phyloP scores from a whole-genome alignment of 2,888 invertebrate genomes.

The Eucera pruinosa region DNA sequence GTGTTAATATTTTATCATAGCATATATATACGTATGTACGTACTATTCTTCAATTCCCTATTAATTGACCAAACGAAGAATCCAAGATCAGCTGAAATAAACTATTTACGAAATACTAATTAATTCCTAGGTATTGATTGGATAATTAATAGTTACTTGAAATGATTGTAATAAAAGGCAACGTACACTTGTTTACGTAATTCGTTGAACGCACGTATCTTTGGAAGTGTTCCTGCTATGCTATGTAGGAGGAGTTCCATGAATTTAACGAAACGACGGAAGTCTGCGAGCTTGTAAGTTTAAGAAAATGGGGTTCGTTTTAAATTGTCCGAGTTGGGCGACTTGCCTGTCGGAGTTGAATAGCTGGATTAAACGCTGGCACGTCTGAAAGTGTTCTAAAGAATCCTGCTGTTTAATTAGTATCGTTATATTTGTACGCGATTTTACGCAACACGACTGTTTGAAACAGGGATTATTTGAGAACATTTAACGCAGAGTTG shows the following conservation, averaged over 20 bases:
- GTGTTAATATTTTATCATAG: too few species aligned
- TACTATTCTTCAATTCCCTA: too few species aligned
- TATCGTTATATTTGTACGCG: background rate
- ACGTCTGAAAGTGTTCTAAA: too few species aligned
- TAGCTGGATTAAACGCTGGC: background rate
- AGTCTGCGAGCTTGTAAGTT: background rate
- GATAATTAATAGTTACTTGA: too few species aligned
- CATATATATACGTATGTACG: too few species aligned
- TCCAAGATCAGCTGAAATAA: too few species aligned
- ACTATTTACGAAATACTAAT: too few species aligned
- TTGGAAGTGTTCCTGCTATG: background rate
- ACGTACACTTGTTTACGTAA: background rate
- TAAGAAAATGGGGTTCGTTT: slow-evolving; percentile 31
- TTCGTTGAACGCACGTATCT: background rate
- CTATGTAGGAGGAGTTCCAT: background rate
- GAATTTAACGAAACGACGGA: slow-evolving; percentile 12
- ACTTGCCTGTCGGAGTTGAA: slow-evolving; percentile 8
- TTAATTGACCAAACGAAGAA: too few species aligned
- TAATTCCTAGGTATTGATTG: too few species aligned
- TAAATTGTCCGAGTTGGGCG: slow-evolving; percentile 15
- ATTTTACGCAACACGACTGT: background rate
- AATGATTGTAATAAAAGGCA: background rate
- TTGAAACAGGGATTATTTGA: too few species aligned
- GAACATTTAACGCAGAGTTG: background rate
- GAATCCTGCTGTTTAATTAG: background rate